Base-by-base conservation (phyloP, 2,888 invertebrate genomes). In the Trachelus troglodyta region DNA sequence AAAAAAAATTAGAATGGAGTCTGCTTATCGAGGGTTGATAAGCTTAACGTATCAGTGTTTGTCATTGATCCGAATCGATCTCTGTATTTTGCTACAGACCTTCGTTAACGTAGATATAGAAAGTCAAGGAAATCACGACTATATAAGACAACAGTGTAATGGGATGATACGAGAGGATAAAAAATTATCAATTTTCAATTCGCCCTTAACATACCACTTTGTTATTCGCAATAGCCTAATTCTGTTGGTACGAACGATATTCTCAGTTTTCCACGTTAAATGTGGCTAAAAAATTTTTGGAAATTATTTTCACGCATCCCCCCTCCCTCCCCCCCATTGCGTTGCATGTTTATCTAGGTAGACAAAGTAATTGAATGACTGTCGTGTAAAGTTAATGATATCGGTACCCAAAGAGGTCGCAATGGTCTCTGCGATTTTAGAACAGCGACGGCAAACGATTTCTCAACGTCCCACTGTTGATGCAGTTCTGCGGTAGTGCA, bases 391-490 rank as follows among this genome's bases (percentile, higher is more conserved):
- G 85, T 83, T 80, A 84, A 85, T 84, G 85, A 83, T 82, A 79
- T 79, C 37, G 23, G 33, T 34, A 69, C 37, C 30, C 15, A 40
- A 23, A 79, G 31, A 35, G 69, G 73, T 73, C 75, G 76, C 40
- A 56, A 56, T 34, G 33, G n/a, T 71, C 30, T 71, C 12, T n/a
- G 12, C 75, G 34, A 73, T 77, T 77, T 34, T 77, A 40, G 75
- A 34, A 56, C 79, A 71, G 77, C 77, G 80, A 77, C 78, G n/a
- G 77, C 78, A 78, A 35, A 35, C 79, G 83, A 56, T 86, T 85
- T 84, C 82, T 85, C 84, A 85, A 81, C 84, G 87, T 85, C 87
- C 83, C 79, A 81, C 79, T 76, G 80, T 81, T 86, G 87, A 85
- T 86, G 87, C 85, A 85, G 83, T 87, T 85, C 79, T 78, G 76